These are phyloP conservation scores for Samia ricini DNA, from an alignment of 1,140 invertebrate species.

Conservation along the genomic window DNA sequence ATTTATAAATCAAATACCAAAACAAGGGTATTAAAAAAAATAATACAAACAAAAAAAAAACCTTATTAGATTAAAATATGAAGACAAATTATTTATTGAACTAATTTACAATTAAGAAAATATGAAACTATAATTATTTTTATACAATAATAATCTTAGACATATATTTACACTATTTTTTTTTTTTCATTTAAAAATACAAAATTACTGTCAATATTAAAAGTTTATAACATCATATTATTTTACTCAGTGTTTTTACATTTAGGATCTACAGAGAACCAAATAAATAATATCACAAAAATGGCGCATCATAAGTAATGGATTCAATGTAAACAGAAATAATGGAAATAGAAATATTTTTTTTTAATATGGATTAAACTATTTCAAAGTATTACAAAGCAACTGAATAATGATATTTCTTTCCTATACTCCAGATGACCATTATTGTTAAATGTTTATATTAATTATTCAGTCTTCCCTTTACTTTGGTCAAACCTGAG, in stretches of 20 bases:
- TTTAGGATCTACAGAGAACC: not conserved
- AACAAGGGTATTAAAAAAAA: too few species aligned
- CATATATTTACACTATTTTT: constrained; percentile 6
- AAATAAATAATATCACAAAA: not conserved
- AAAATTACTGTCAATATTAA: constrained; percentile 2
- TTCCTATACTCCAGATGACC: not conserved
- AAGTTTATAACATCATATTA: not conserved
- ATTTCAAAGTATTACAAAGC: not conserved
- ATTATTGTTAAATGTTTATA: not conserved
- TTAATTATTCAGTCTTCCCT: not conserved
- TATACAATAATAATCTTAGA: constrained; percentile 6
- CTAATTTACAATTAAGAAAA: not conserved
- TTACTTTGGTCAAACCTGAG: not conserved
- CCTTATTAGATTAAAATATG: not conserved
- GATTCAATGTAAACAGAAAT: not conserved
- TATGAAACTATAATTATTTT: constrained; percentile 3
- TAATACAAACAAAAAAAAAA: too few species aligned
- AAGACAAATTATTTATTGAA: not conserved
- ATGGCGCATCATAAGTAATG: not conserved
- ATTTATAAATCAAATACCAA: too few species aligned
- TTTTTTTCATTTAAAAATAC: not conserved
- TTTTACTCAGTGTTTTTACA: not conserved
- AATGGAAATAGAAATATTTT: not conserved
- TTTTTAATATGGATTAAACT: not conserved
- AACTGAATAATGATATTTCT: not conserved